Evolutionary conservation across 2,888 invertebrate species (phyloP).

Genomic region (Lithophane socia): DNA sequence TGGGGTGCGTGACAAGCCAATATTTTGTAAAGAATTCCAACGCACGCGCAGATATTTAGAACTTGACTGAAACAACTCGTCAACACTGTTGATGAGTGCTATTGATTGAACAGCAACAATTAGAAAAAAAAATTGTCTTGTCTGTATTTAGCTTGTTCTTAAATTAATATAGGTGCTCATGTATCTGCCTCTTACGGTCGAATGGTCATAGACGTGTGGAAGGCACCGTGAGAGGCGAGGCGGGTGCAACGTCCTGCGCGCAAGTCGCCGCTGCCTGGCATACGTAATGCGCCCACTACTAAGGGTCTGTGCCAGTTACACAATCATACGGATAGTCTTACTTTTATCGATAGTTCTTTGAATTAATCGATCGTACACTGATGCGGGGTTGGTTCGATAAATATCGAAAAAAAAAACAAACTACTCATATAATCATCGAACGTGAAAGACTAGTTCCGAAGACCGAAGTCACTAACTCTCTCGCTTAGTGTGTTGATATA

Average conservation of each 20-base stretch:
- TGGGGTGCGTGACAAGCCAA: conserved; percentile 20
- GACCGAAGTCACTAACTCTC: background rate
- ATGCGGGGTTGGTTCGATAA: background rate
- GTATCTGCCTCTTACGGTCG: conserved; percentile 56
- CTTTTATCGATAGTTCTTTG: conserved; percentile 31
- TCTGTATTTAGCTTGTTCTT: background rate
- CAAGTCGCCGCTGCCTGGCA: conserved; percentile 79
- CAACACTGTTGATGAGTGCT: too few species aligned
- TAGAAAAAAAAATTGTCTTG: background rate
- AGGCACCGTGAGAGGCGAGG: conserved; percentile 72
- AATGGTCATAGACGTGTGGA: conserved; percentile 68
- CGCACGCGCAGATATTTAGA: background rate
- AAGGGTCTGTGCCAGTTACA: conserved; percentile 55
- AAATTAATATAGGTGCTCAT: conserved; percentile 31
- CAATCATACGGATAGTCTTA: conserved; percentile 45
- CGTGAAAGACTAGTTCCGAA: background rate
- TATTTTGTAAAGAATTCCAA: conserved; percentile 21
- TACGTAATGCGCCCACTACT: conserved; percentile 79
- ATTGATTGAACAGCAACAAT: background rate
- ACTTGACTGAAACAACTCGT: background rate
- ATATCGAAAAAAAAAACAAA: background rate
- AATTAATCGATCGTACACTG: background rate
- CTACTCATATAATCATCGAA: background rate
- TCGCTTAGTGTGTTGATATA: background rate
- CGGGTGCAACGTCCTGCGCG: conserved; percentile 86